phyloP scores from a whole-genome alignment of 2,888 invertebrate genomes.

The Marronus borbonicus region DNA sequence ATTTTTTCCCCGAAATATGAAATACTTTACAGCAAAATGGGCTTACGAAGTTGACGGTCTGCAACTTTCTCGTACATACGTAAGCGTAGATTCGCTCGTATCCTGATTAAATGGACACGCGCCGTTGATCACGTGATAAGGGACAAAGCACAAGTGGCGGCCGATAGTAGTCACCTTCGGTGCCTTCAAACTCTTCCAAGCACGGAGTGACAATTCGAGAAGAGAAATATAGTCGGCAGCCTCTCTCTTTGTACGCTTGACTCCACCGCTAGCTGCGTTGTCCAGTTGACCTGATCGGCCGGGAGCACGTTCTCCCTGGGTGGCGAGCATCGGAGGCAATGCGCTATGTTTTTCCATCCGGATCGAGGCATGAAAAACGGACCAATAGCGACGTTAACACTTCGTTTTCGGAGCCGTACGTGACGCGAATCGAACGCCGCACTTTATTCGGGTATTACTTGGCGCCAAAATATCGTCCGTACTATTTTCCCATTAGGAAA shows the following conservation, averaged over 20 bases:
- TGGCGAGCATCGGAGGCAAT: background rate
- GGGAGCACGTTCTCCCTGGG: conserved; percentile 12
- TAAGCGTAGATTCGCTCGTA: conserved; percentile 20
- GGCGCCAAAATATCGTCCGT: conserved; percentile 50
- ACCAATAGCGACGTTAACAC: conserved; percentile 59
- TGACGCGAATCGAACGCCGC: conserved; percentile 57
- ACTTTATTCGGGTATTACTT: conserved; percentile 56
- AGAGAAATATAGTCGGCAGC: background rate
- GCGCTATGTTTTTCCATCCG: conserved; percentile 38
- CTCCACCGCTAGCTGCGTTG: conserved; percentile 2
- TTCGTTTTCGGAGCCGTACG: conserved; percentile 60
- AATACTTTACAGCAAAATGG: conserved; percentile 30
- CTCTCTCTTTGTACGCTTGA: conserved; percentile 16
- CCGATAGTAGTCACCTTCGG: conserved; percentile 16
- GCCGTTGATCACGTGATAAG: conserved; percentile 33
- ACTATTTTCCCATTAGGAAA: conserved; percentile 51
- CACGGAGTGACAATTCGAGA: conserved; percentile 24
- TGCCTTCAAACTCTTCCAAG: conserved; percentile 9
- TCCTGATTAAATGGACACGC: conserved; percentile 30
- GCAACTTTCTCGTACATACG: conserved; percentile 26
- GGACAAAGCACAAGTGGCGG: conserved; percentile 17
- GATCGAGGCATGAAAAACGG: conserved; percentile 49
- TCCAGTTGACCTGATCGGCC: conserved; percentile 31
- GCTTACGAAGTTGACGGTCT: background rate
- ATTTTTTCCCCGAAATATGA: conserved; percentile 9